A percentile compares a stretch with the other conserved stretches of the same genome.
These are phyloP conservation scores for Oxyura jamaicensis DNA, from an alignment of 2,113 vertebrate species.

Conservation along the genomic window DNA sequence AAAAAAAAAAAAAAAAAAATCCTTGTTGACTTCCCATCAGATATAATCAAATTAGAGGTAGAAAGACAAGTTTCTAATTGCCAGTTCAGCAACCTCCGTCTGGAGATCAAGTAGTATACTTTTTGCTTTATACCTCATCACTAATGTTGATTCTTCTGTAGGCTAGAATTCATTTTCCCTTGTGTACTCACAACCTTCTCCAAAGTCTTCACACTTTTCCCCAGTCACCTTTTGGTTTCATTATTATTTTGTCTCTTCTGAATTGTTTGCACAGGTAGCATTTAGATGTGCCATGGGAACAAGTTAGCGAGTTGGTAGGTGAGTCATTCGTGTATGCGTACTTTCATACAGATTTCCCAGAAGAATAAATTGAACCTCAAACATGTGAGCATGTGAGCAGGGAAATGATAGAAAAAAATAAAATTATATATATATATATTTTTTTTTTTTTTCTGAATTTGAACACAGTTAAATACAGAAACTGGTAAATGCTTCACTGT, in stretches of 20 bases:
- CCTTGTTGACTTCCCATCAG: neutral
- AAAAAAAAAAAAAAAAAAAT: neutral
- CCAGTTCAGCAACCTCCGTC: neutral
- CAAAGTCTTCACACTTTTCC: neutral
- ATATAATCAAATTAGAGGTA: neutral
- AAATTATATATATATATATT: no score
- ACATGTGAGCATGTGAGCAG: neutral
- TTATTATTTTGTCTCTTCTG: neutral
- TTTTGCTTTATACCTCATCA: neutral
- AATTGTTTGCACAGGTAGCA: neutral
- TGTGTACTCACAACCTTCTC: neutral
- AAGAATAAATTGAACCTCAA: neutral
- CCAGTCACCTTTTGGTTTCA: neutral
- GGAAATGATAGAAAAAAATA: neutral
- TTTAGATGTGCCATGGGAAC: neutral
- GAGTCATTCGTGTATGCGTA: neutral
- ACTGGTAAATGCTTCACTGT: neutral
- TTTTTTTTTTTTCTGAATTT: neutral
- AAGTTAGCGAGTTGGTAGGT: neutral
- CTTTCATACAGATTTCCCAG: neutral
- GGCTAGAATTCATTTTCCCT: neutral
- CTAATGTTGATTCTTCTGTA: neutral
- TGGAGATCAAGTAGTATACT: neutral
- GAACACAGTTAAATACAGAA: fast-evolving
- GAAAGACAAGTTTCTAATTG: neutral